Percentiles rank a stretch among this genome's conserved stretches.
Conservation (phyloP, 2,888 invertebrate species). For the Ophioninae sp. region DNA sequence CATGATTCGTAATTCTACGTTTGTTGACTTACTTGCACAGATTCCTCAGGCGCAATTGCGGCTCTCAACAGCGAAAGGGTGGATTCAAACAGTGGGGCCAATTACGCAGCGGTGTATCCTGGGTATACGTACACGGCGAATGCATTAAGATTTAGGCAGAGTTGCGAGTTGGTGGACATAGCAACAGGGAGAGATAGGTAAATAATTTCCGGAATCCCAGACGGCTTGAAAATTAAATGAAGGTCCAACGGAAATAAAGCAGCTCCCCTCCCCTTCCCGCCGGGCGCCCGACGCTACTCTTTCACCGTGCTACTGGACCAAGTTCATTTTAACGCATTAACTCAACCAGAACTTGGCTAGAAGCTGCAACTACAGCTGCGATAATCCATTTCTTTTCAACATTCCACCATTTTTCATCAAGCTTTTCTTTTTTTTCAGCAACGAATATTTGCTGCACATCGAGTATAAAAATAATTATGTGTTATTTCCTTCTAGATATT, state of each 20-base stretch:
- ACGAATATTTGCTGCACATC: too few species aligned
- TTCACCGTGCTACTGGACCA: background rate
- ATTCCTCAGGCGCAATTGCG: background rate
- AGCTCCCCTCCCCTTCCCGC: background rate
- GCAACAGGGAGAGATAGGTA: conserved; percentile 6
- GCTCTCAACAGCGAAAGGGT: background rate
- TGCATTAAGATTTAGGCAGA: conserved; percentile 4
- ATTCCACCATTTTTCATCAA: too few species aligned
- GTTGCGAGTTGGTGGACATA: background rate
- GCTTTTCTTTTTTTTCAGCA: too few species aligned
- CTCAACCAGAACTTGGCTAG: too few species aligned
- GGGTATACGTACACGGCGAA: background rate
- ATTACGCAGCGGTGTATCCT: conserved; percentile 9
- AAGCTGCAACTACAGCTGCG: too few species aligned
- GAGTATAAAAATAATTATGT: too few species aligned
- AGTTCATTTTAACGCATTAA: background rate
- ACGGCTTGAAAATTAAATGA: conserved; percentile 13
- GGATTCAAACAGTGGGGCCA: conserved; percentile 21
- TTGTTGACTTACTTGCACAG: background rate
- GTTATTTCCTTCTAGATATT: too few species aligned
- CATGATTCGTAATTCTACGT: background rate
- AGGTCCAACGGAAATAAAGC: background rate
- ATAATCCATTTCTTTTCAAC: too few species aligned
- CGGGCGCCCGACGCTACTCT: background rate
- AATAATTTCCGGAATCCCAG: conserved; percentile 30